Evolutionary conservation across 2,113 vertebrate genomes (phyloP).

Genomic region (Nyctereutes procyonoides): DNA sequence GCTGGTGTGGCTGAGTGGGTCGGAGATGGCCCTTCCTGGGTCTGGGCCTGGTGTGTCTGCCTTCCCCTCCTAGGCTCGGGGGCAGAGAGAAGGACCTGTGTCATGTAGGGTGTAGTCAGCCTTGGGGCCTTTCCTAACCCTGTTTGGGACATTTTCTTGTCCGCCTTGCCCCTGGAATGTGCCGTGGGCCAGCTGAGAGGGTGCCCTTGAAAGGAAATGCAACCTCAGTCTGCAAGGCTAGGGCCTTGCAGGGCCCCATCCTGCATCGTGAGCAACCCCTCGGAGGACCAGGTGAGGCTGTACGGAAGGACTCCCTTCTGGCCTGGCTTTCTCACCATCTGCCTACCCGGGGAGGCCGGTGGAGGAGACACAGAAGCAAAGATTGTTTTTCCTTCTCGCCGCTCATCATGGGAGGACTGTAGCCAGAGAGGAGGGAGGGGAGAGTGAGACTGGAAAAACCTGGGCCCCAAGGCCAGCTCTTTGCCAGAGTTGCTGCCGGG

Average conservation of each 20-base stretch:
- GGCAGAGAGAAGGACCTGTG: neutral
- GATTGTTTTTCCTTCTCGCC: neutral
- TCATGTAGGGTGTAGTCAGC: neutral
- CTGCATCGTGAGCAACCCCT: neutral
- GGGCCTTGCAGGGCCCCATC: neutral
- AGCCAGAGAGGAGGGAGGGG: conserved; percentile 1
- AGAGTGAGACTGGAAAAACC: too few relatives aligned
- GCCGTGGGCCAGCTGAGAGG: neutral
- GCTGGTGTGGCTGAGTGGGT: neutral
- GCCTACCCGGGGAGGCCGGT: neutral
- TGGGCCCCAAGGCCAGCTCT: neutral
- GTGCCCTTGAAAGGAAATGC: neutral
- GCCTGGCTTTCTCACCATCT: neutral
- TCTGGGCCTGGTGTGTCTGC: neutral
- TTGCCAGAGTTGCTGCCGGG: neutral
- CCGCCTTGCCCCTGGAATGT: neutral
- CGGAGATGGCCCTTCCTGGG: neutral
- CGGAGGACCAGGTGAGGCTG: neutral
- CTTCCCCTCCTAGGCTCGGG: neutral
- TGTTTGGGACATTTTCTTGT: neutral
- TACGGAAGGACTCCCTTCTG: neutral
- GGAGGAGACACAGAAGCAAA: neutral
- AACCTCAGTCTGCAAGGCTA: neutral
- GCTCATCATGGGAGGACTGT: neutral
- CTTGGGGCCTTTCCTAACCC: neutral